These are phyloP conservation scores for Hipposideros armiger DNA, from an alignment of 2,113 vertebrate species.

Conservation along the genomic window DNA sequence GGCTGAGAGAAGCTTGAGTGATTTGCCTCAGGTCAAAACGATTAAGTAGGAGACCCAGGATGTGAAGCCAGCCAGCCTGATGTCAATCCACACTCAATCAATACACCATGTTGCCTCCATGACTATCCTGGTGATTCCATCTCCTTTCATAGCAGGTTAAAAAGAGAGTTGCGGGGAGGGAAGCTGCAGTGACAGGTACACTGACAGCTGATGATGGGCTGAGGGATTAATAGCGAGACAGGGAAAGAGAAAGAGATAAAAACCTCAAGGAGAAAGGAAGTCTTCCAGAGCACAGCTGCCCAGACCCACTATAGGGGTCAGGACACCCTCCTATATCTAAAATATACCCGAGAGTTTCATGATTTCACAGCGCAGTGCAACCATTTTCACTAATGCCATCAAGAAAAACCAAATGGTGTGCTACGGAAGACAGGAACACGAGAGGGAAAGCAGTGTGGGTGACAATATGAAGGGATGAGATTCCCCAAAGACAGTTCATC, in stretches of 20 bases:
- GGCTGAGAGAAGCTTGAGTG: background rate
- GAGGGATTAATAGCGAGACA: background rate
- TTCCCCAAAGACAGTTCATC: accelerated
- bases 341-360: accelerated
- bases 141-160: background rate
- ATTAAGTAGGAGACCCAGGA: background rate
- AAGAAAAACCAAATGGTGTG: background rate
- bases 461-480: background rate
- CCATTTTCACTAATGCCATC: background rate
- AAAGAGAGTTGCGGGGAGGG: background rate
- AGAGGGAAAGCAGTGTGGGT: too few relatives aligned
- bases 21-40: background rate
- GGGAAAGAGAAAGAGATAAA: background rate
- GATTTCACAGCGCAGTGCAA: background rate
- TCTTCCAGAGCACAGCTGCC: too few relatives aligned
- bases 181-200: background rate
- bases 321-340: accelerated
- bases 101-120: accelerated
- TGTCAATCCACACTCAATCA: background rate
- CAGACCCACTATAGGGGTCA: background rate
- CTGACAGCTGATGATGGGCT: accelerated
- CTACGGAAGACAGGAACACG: background rate
- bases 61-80: accelerated
- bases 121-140: background rate
- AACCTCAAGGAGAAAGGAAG: background rate